phyloP scores from a whole-genome alignment of 2,797 vertebrate species.

The Chelon auratus region DNA sequence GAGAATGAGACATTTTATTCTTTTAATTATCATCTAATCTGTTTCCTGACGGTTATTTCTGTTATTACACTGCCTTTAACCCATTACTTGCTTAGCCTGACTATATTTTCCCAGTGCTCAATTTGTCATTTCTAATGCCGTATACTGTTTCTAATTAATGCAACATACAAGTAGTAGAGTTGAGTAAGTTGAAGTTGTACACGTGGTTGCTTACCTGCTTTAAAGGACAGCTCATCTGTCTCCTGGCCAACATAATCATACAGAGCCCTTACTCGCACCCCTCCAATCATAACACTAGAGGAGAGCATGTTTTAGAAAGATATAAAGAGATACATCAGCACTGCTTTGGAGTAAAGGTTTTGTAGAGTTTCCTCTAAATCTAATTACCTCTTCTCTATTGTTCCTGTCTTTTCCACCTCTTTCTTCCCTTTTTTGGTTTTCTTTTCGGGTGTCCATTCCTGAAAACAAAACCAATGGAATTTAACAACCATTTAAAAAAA shows the following conservation, averaged over 20 bases:
- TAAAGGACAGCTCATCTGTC: conserved; percentile 86
- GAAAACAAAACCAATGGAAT: not conserved
- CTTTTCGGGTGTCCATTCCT: conserved; percentile 88
- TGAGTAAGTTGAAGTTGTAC: not conserved
- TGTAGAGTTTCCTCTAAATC: not conserved
- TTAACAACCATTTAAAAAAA: too few species aligned
- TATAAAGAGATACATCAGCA: not conserved
- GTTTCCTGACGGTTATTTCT: not conserved
- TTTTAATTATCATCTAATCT: not conserved
- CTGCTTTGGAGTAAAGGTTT: not conserved
- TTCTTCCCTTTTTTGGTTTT: conserved; percentile 87
- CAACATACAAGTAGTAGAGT: not conserved
- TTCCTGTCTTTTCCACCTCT: conserved; percentile 74
- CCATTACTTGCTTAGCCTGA: not conserved
- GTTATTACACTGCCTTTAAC: not conserved
- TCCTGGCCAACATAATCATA: conserved; percentile 87
- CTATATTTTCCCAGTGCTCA: not conserved
- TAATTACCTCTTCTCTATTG: conserved; percentile 80
- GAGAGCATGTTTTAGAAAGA: not conserved
- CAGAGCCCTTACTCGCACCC: conserved; percentile 84
- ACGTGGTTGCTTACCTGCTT: conserved; percentile 77
- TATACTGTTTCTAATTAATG: not conserved
- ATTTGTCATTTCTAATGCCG: not conserved
- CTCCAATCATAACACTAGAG: conserved; percentile 81
- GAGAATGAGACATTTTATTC: not conserved